phyloP scores from a whole-genome alignment of 1,140 invertebrate species.

The Cherax quadricarinatus region DNA sequence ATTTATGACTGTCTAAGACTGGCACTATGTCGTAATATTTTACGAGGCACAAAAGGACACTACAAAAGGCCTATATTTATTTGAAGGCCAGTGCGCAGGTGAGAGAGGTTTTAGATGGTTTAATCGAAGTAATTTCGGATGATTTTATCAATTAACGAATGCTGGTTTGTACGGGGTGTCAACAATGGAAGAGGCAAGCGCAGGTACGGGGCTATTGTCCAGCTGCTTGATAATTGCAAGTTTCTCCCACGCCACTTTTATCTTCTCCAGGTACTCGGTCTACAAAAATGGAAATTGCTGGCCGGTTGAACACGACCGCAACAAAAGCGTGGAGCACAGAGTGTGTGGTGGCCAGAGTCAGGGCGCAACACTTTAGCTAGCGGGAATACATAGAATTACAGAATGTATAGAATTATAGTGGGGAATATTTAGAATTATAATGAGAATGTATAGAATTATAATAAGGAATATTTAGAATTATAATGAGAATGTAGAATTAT shows the following conservation, averaged over 20 bases:
- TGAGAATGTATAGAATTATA: too few species aligned
- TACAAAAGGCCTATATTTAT: conserved; percentile 15
- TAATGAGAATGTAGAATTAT: too few species aligned
- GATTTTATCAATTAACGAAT: conserved; percentile 45
- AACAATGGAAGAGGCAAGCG: neutral
- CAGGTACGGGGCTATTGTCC: neutral
- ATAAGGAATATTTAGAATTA: too few species aligned
- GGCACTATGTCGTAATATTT: conserved; percentile 44
- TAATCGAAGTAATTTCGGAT: conserved; percentile 32
- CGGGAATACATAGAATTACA: too few species aligned
- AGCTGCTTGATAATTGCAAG: neutral
- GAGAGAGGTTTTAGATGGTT: conserved; percentile 1
- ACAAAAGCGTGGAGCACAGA: neutral
- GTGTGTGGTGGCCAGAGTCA: too few species aligned
- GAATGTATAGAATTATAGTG: too few species aligned
- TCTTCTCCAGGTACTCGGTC: neutral
- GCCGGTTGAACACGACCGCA: neutral
- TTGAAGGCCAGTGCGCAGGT: neutral
- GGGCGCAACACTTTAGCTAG: too few species aligned
- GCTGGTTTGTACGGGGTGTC: neutral
- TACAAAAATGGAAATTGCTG: conserved; percentile 12
- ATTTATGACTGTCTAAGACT: conserved; percentile 29
- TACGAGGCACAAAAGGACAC: conserved; percentile 21
- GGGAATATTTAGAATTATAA: too few species aligned
- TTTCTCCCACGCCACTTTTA: neutral